These are phyloP conservation scores for Microcebus murinus DNA, from an alignment of 2,113 vertebrate genomes.

Conservation along the genomic window DNA sequence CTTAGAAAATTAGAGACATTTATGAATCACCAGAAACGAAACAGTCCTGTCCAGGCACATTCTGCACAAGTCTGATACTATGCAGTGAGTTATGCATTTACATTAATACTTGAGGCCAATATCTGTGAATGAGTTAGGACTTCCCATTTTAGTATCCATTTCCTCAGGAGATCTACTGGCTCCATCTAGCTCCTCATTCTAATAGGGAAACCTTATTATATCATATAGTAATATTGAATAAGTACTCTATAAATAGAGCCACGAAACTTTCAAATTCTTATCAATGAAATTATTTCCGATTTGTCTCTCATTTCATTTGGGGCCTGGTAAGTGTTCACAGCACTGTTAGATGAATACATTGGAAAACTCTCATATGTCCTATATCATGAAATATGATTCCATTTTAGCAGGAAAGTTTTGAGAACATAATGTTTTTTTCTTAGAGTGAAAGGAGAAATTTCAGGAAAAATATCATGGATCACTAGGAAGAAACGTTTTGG, in stretches of 20 bases:
- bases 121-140: neutral
- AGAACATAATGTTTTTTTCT: neutral
- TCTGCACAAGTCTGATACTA: neutral
- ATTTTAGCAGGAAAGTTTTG: neutral
- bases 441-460: neutral
- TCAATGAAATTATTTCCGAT: neutral
- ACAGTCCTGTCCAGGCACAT: neutral
- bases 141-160: neutral
- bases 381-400: neutral
- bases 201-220: neutral
- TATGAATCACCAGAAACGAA: neutral
- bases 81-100: neutral
- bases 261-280: slow-evolving; percentile 13
- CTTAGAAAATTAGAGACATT: slow-evolving; percentile 31
- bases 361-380: neutral
- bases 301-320: neutral
- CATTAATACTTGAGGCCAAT: neutral
- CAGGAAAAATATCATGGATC: neutral
- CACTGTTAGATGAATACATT: neutral
- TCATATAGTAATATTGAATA: neutral
- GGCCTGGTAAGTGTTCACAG: neutral
- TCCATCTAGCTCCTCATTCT: neutral
- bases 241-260: neutral
- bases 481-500: neutral
- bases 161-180: neutral